Evolutionary conservation across 2,113 vertebrate genomes (phyloP).

Genomic region (Datnioides undecimradiatus): DNA sequence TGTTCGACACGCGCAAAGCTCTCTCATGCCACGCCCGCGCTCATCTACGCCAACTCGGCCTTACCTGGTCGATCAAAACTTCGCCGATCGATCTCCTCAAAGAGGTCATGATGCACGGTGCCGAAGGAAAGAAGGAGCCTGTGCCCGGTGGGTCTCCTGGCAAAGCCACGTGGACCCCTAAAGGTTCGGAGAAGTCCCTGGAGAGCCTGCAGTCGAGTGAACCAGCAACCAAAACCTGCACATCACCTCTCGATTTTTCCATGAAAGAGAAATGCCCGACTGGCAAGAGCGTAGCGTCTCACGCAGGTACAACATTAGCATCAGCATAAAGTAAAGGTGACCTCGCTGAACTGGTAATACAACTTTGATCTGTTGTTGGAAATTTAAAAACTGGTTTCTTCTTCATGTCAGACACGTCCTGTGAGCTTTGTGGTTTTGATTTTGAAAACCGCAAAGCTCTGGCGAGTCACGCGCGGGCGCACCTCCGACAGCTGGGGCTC

Average conservation of each 20-base stretch:
- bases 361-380: not conserved
- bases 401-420: conserved; percentile 87
- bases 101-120: conserved; percentile 88
- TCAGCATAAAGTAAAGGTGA: not conserved
- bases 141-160: conserved; percentile 38
- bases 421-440: conserved; percentile 94
- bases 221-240: conserved; percentile 54
- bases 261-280: conserved; percentile 71
- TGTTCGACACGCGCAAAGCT: conserved; percentile 94
- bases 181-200: conserved; percentile 58
- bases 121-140: conserved; percentile 80
- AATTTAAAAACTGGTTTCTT: conserved; percentile 23
- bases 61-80: conserved; percentile 90
- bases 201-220: conserved; percentile 46
- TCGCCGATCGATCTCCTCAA: conserved; percentile 91
- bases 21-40: conserved; percentile 93
- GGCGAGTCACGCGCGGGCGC: conserved; percentile 93
- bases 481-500: conserved; percentile 93
- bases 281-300: conserved; percentile 53
- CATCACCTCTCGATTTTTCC: conserved; percentile 74
- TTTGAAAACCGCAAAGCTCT: conserved; percentile 96
- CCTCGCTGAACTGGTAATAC: not conserved
- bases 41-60: conserved; percentile 92
- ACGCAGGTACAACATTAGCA: conserved; percentile 58
- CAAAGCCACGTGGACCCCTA: conserved; percentile 60